Percentiles rank a stretch among this genome's conserved stretches.
These are phyloP conservation scores for Acanthurus tractus DNA, from an alignment of 2,797 vertebrate genomes.

Conservation along the genomic window DNA sequence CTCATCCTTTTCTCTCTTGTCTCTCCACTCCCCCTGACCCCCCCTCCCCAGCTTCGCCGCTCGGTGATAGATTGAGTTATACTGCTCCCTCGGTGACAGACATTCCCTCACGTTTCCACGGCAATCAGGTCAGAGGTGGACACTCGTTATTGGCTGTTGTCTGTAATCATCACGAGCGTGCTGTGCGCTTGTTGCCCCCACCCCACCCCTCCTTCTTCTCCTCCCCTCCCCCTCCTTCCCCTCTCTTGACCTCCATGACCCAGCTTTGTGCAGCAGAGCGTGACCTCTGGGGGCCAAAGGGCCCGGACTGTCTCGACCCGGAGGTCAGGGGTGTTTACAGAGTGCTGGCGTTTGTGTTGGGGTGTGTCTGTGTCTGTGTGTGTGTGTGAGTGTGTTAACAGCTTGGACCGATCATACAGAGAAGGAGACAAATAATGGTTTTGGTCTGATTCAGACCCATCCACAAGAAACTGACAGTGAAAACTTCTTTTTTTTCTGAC, in stretches of 20 bases:
- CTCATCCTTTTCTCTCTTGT: slow-evolving; percentile 2
- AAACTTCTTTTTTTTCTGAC: background rate
- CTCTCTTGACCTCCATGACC: slow-evolving; percentile 63
- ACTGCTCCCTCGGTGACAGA: slow-evolving; percentile 72
- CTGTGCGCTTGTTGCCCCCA: slow-evolving; percentile 71
- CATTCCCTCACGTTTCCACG: slow-evolving; percentile 79
- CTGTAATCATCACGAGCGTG: slow-evolving; percentile 81
- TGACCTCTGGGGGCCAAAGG: slow-evolving; percentile 55
- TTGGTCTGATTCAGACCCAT: slow-evolving; percentile 12
- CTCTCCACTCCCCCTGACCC: too few species aligned
- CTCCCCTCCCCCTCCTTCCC: slow-evolving; percentile 43
- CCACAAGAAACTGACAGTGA: background rate
- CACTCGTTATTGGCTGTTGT: slow-evolving; percentile 82
- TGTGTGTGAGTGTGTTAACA: background rate
- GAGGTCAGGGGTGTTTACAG: slow-evolving; percentile 74
- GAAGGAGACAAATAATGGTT: slow-evolving; percentile 17
- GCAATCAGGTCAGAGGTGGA: slow-evolving; percentile 80
- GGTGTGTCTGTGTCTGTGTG: slow-evolving; percentile 1
- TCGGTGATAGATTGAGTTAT: slow-evolving; percentile 74
- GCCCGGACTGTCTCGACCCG: slow-evolving; percentile 57
- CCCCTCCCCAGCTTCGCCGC: slow-evolving; percentile 13
- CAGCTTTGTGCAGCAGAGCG: slow-evolving; percentile 48
- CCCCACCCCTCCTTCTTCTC: slow-evolving; percentile 43
- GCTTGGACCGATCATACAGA: slow-evolving; percentile 10
- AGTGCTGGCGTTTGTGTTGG: slow-evolving; percentile 30